Evolutionary conservation across 2,888 invertebrate species (phyloP).

Genomic region (Phania funesta): DNA sequence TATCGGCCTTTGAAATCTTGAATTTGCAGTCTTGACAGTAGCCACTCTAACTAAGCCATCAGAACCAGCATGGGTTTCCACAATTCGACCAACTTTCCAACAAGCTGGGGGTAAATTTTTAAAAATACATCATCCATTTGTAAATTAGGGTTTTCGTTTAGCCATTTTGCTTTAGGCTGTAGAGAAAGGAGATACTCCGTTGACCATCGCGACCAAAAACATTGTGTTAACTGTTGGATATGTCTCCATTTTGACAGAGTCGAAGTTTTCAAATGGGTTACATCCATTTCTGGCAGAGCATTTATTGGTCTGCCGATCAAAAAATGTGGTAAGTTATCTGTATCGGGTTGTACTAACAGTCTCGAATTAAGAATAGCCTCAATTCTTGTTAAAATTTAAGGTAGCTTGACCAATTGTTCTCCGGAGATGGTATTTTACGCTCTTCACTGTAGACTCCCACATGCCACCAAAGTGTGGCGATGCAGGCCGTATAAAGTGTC

Average conservation of each 20-base stretch:
- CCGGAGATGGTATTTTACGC: too few relatives aligned
- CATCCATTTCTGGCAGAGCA: not conserved
- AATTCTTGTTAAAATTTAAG: too few relatives aligned
- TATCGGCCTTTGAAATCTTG: conserved; percentile 1
- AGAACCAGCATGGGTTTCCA: conserved; percentile 43
- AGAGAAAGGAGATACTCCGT: not conserved
- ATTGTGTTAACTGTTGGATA: not conserved
- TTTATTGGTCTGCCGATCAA: conserved; percentile 23
- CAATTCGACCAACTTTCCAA: conserved; percentile 22
- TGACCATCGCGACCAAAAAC: conserved; percentile 14
- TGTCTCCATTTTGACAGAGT: not conserved
- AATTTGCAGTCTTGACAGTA: conserved; percentile 14
- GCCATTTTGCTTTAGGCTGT: conserved; percentile 7
- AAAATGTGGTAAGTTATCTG: conserved; percentile 24
- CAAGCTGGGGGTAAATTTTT: conserved; percentile 12
- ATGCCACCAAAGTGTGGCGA: too few relatives aligned
- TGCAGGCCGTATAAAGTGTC: too few relatives aligned
- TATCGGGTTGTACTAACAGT: conserved; percentile 22
- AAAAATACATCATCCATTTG: conserved; percentile 9
- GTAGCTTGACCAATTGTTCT: too few relatives aligned
- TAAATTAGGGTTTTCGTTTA: not conserved
- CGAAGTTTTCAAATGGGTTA: not conserved
- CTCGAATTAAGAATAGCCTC: too few relatives aligned
- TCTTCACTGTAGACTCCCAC: too few relatives aligned
- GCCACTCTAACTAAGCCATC: too few relatives aligned